These are phyloP conservation scores for Characodon lateralis DNA, from an alignment of 2,797 vertebrate genomes.

Conservation along the genomic window DNA sequence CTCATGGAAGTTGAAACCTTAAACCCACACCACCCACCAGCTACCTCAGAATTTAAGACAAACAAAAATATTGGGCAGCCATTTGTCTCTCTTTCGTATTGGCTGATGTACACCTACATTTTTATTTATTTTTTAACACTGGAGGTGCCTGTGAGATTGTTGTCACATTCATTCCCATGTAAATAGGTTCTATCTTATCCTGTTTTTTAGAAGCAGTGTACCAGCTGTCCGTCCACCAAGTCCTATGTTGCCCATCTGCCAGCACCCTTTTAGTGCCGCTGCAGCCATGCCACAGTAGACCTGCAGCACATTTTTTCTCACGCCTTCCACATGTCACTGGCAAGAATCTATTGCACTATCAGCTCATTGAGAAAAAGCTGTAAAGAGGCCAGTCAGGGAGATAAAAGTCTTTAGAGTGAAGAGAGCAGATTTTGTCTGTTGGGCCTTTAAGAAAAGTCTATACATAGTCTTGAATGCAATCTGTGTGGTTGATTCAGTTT, in stretches of 20 bases:
- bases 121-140: constrained; percentile 18
- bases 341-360: constrained; percentile 66
- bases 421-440: constrained; percentile 20
- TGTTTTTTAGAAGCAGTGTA: constrained; percentile 28
- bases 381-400: constrained; percentile 58
- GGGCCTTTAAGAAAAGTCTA: constrained; percentile 17
- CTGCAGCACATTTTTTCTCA: constrained; percentile 47
- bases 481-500: not conserved
- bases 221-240: constrained; percentile 67
- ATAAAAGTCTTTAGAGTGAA: constrained; percentile 47
- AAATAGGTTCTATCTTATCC: constrained; percentile 26
- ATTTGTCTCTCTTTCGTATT: constrained; percentile 27
- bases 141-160: constrained; percentile 28
- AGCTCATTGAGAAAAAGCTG: constrained; percentile 62
- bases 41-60: constrained; percentile 47
- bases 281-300: constrained; percentile 38
- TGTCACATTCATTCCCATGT: constrained; percentile 21
- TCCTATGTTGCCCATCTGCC: constrained; percentile 70
- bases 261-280: constrained; percentile 36
- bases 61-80: constrained; percentile 36
- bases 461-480: constrained; percentile 2
- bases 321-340: constrained; percentile 64
- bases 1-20: constrained; percentile 34
- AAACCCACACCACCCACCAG: constrained; percentile 41
- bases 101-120: constrained; percentile 54